Conservation (phyloP, 64 coral and sea anemone species). For the Pocillopora damicornis region DNA sequence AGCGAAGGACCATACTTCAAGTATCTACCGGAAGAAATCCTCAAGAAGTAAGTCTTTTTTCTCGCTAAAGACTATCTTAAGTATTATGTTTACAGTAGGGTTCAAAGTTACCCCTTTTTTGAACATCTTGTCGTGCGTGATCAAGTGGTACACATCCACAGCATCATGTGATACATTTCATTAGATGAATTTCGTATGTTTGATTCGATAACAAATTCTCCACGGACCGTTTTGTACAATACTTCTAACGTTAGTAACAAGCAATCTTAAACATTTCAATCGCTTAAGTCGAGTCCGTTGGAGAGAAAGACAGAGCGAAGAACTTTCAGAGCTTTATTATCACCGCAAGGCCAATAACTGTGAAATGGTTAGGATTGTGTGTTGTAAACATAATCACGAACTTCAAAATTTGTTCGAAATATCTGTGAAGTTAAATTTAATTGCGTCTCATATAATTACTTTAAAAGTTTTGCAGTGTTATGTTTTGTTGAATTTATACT, state of each 20-base stretch:
- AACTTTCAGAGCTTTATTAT: no score
- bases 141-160: not conserved
- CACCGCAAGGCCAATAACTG: no score
- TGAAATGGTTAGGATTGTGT: no score
- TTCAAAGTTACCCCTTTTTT: not conserved
- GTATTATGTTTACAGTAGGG: not conserved
- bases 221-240: not conserved
- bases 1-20: slow-evolving; percentile 15
- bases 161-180: not conserved
- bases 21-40: not conserved
- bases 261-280: not conserved
- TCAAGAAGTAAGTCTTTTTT: not conserved
- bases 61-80: not conserved
- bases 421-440: no score
- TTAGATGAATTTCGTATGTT: not conserved
- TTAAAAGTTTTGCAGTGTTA: no score
- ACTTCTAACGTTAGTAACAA: not conserved
- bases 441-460: no score
- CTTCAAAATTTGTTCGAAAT: no score
- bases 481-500: no score
- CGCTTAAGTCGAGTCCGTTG: not conserved
- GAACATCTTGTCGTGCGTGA: not conserved
- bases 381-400: no score
- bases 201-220: not conserved
- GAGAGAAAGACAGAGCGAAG: no score